Percentiles rank a stretch among this genome's conserved stretches.
Evolutionary conservation across 2,113 vertebrate species (phyloP).

Genomic region (Vulpes lagopus): DNA sequence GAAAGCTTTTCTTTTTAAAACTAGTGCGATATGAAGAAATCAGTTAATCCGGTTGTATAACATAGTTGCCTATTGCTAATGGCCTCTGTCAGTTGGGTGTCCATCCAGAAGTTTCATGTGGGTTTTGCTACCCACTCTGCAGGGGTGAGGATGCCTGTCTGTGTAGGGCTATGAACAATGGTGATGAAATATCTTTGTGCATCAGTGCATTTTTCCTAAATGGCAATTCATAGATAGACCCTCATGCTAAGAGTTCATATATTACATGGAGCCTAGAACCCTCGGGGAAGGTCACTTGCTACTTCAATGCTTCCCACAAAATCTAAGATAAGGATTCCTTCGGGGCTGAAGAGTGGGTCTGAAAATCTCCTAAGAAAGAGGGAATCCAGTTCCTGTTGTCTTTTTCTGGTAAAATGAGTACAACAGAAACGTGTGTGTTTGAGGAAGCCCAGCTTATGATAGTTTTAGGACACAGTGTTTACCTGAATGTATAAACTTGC

Average conservation of each 20-base stretch:
- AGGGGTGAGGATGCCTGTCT: not conserved
- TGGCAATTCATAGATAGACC: not conserved
- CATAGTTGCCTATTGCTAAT: not conserved
- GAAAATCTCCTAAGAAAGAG: not conserved
- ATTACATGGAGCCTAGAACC: not conserved
- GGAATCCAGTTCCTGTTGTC: not conserved
- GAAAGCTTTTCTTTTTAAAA: conserved; percentile 25
- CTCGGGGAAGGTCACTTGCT: not conserved
- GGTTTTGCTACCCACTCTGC: not conserved
- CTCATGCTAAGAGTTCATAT: not conserved
- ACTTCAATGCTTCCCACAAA: not conserved
- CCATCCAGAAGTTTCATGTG: not conserved
- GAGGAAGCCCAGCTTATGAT: not conserved
- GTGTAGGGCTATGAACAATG: not conserved
- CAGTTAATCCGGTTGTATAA: not conserved
- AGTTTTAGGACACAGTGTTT: not conserved
- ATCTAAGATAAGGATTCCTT: not conserved
- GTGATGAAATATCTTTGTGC: conserved; percentile 12
- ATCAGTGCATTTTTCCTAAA: not conserved
- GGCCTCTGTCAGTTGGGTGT: not conserved
- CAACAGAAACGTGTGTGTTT: not conserved
- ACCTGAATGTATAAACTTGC: not conserved
- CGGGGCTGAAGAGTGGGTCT: not conserved
- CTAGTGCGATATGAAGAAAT: not conserved
- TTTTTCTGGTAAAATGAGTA: not conserved